Conservation (phyloP, 2,113 vertebrate genomes). For the Rallus limicola region DNA sequence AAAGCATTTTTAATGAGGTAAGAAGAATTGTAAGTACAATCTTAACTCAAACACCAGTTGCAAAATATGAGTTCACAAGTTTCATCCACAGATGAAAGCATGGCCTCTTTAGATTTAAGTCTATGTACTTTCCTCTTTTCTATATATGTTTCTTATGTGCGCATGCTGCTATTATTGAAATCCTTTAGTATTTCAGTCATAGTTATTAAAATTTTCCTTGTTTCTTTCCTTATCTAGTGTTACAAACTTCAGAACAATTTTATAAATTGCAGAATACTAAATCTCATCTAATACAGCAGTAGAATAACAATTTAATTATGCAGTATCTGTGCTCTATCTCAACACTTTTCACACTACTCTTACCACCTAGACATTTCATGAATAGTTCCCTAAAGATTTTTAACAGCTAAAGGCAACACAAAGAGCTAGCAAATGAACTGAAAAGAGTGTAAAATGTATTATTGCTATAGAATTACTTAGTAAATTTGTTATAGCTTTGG, state of each 20-base stretch:
- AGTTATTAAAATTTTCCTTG: not conserved
- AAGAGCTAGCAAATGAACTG: not conserved
- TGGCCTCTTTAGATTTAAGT: not conserved
- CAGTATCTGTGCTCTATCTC: not conserved
- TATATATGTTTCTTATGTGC: not conserved
- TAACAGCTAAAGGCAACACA: not conserved
- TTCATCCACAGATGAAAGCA: not conserved
- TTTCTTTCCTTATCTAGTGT: not conserved
- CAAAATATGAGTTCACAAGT: not conserved
- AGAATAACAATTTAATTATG: not conserved
- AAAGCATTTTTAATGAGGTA: not conserved
- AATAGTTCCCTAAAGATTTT: not conserved
- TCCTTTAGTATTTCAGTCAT: not conserved
- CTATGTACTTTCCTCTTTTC: not conserved
- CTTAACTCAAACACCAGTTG: not conserved
- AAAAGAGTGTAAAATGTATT: not conserved
- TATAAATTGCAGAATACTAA: not conserved
- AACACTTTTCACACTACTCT: not conserved
- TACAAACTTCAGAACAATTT: not conserved
- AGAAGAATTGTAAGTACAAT: not conserved
- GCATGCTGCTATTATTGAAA: not conserved
- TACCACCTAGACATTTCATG: not conserved
- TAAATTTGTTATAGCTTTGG: not conserved
- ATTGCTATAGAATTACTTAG: not conserved
- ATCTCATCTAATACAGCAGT: not conserved